Evolutionary conservation across 2,113 vertebrate genomes (phyloP).

Genomic region (Pseudopipra pipra): DNA sequence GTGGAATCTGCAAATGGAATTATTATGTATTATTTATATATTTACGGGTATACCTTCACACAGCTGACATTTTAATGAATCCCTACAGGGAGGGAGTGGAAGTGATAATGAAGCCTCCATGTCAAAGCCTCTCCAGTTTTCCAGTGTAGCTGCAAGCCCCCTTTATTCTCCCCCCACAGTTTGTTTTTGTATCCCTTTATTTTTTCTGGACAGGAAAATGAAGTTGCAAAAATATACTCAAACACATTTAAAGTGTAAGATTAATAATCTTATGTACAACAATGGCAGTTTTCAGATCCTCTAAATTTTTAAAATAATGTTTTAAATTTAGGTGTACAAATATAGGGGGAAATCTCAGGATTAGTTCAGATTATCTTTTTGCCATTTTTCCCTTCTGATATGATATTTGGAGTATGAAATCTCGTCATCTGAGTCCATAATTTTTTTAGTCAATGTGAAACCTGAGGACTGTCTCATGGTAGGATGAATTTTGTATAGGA

Average conservation of each 20-base stretch:
- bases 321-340: not conserved
- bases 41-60: slow-evolving; percentile 56
- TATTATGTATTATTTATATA: slow-evolving; percentile 71
- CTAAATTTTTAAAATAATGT: not conserved
- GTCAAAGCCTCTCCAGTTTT: slow-evolving; percentile 54
- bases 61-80: slow-evolving; percentile 70
- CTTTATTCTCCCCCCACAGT: not conserved
- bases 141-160: not conserved
- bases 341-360: not conserved
- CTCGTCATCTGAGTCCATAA: not conserved
- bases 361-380: not conserved
- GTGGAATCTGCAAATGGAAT: slow-evolving; percentile 43
- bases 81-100: slow-evolving; percentile 56
- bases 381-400: not conserved
- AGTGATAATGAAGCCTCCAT: slow-evolving; percentile 61
- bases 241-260: slow-evolving; percentile 30
- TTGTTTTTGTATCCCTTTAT: not conserved
- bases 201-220: not conserved
- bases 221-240: not conserved
- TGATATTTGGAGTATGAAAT: not conserved
- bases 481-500: not conserved
- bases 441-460: not conserved
- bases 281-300: not conserved
- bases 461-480: not conserved
- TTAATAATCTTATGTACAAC: slow-evolving; percentile 46